phyloP scores from a whole-genome alignment of 2,113 vertebrate genomes.

The Atrichornis clamosus region DNA sequence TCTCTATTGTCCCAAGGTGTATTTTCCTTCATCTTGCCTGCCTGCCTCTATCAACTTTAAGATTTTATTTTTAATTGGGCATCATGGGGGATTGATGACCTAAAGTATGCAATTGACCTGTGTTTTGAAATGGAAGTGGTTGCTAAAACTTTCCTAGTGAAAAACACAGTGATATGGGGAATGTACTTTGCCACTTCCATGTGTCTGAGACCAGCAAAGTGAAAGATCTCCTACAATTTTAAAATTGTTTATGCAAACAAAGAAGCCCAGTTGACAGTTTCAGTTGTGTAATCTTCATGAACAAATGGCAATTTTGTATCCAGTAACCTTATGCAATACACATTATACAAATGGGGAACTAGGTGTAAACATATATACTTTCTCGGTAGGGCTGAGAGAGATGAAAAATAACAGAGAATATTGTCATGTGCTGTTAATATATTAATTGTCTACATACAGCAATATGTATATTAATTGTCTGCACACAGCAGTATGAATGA shows the following conservation, averaged over 20 bases:
- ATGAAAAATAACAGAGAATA: neutral
- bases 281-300: neutral
- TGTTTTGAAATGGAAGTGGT: neutral
- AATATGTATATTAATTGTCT: neutral
- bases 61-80: rapidly evolving
- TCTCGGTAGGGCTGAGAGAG: neutral
- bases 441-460: neutral
- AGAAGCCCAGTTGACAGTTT: neutral
- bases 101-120: neutral
- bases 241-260: neutral
- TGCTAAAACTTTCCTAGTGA: neutral
- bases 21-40: neutral
- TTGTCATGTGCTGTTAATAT: neutral
- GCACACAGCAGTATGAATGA: neutral
- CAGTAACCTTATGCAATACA: neutral
- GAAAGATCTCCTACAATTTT: neutral
- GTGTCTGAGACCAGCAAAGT: neutral
- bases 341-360: neutral
- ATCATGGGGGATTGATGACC: neutral
- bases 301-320: neutral
- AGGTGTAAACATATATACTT: neutral
- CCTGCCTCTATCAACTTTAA: neutral
- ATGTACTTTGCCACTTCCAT: neutral
- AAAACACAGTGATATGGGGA: neutral
- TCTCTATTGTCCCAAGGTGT: neutral